A percentile compares a stretch with the other conserved stretches of the same genome.
These are phyloP conservation scores for Trinectes maculatus DNA, from an alignment of 2,113 vertebrate genomes.

Conservation along the genomic window DNA sequence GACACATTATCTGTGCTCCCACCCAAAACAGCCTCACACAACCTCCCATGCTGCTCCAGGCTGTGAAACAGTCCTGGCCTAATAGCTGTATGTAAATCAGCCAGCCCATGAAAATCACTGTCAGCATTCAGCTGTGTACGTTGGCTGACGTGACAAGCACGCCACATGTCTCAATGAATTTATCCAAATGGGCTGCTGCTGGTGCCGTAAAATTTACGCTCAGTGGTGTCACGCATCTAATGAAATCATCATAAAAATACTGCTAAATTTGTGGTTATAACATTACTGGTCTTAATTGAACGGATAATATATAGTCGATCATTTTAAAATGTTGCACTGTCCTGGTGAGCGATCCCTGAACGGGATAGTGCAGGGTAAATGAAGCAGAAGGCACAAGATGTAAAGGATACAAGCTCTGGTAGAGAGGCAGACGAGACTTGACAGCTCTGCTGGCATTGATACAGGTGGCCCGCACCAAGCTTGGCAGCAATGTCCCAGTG, in stretches of 20 bases:
- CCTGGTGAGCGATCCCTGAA: neutral
- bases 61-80: constrained; percentile 61
- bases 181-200: constrained; percentile 43
- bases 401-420: constrained; percentile 99
- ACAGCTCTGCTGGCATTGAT: constrained; percentile 98
- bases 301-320: neutral
- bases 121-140: constrained; percentile 74
- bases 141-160: constrained; percentile 58
- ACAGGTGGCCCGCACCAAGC: constrained; percentile 94
- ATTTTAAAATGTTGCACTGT: neutral
- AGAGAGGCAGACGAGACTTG: constrained; percentile 95
- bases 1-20: constrained; percentile 62
- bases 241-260: constrained; percentile 22
- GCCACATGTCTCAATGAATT: constrained; percentile 69
- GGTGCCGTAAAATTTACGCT: constrained; percentile 28
- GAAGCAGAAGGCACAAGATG: constrained; percentile 17
- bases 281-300: constrained; percentile 15
- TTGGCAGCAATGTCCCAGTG: constrained; percentile 90
- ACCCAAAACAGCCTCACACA: constrained; percentile 53
- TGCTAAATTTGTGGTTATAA: constrained; percentile 4
- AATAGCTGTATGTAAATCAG: constrained; percentile 78
- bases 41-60: constrained; percentile 64
- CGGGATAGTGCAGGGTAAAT: constrained; percentile 13
- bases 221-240: constrained; percentile 22
- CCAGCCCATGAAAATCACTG: constrained; percentile 72